These are phyloP conservation scores for Muscina levida DNA, from an alignment of 2,888 invertebrate species.

Conservation along the genomic window DNA sequence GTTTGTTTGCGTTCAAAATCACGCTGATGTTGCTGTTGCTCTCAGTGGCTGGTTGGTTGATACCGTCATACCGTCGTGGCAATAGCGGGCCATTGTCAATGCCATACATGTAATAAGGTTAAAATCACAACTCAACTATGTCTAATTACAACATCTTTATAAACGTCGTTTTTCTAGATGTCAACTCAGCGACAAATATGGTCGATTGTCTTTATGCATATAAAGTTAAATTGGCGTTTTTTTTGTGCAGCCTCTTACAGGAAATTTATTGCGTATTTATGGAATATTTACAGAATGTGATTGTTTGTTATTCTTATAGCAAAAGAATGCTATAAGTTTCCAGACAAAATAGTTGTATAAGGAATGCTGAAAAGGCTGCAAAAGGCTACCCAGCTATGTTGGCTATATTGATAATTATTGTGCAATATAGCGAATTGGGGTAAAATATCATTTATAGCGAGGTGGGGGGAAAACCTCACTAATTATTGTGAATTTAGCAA, in stretches of 20 bases:
- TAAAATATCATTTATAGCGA: too few species aligned
- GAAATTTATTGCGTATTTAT: conserved; percentile 38
- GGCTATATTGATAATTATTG: too few species aligned
- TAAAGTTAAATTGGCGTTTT: conserved; percentile 34
- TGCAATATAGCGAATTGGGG: too few species aligned
- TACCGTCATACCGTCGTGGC: neutral
- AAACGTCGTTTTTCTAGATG: conserved; percentile 57
- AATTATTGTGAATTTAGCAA: too few species aligned
- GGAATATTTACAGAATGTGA: conserved; percentile 9
- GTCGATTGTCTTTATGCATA: conserved; percentile 43
- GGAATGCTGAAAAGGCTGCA: neutral
- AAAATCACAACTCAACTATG: conserved; percentile 66
- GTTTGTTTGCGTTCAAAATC: neutral
- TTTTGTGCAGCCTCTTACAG: neutral
- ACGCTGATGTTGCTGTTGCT: neutral
- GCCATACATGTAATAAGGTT: conserved; percentile 64
- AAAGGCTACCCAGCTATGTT: neutral
- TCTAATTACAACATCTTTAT: conserved; percentile 67
- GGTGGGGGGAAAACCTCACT: too few species aligned
- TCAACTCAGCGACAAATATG: conserved; percentile 63
- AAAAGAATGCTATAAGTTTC: conserved; percentile 12
- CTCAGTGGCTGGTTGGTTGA: neutral
- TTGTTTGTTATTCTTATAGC: conserved; percentile 6
- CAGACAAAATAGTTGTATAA: too few species aligned
- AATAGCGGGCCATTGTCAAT: conserved; percentile 41